Evolutionary conservation across 1,140 invertebrate species (phyloP).

Genomic region (Tachypleus tridentatus): DNA sequence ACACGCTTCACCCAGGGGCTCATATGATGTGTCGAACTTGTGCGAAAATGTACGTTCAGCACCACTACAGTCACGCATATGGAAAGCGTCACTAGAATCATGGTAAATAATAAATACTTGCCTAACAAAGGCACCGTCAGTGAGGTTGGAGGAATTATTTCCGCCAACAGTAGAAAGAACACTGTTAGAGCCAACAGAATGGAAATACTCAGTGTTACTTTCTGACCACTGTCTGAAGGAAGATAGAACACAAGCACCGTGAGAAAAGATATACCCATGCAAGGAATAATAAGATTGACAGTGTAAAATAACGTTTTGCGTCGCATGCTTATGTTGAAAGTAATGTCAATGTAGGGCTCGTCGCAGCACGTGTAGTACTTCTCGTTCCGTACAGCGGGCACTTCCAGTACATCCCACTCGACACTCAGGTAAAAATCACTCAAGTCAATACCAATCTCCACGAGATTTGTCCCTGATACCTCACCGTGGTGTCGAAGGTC

Average conservation of each 20-base stretch:
- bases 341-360: constrained; percentile 85
- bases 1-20: constrained; percentile 73
- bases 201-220: constrained; percentile 92
- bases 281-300: constrained; percentile 89
- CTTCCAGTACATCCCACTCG: constrained; percentile 88
- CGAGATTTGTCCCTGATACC: constrained; percentile 42
- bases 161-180: constrained; percentile 91
- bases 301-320: constrained; percentile 95
- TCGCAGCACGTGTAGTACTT: constrained; percentile 69
- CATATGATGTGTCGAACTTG: constrained; percentile 91
- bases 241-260: constrained; percentile 96
- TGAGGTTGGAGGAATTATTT: constrained; percentile 96
- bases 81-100: constrained; percentile 95
- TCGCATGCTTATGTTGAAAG: constrained; percentile 90
- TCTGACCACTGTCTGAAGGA: constrained; percentile 93
- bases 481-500: constrained; percentile 74
- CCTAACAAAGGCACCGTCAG: constrained; percentile 88
- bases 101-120: constrained; percentile 92
- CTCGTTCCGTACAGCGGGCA: constrained; percentile 71
- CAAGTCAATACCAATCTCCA: constrained; percentile 70
- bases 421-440: constrained; percentile 90
- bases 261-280: constrained; percentile 90
- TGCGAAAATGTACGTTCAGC: constrained; percentile 96
- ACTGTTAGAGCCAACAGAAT: constrained; percentile 95
- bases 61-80: constrained; percentile 96